Base-by-base conservation (phyloP, 2,797 vertebrate genomes). In the Novumbra hubbsi region DNA sequence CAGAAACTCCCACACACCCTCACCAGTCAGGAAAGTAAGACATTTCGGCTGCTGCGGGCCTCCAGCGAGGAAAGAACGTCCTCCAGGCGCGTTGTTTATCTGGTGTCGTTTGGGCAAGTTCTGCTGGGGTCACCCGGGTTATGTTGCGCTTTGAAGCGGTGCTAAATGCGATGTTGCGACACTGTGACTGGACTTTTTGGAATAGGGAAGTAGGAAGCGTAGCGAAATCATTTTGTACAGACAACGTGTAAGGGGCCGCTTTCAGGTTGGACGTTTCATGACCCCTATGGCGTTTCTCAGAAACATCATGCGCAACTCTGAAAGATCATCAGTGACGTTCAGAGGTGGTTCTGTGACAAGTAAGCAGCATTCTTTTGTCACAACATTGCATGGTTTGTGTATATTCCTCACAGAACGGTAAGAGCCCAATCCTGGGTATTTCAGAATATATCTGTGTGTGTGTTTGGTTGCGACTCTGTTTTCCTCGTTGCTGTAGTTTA, bases 401-500 rank as follows among this genome's bases (percentile, higher is more conserved):
- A 8, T 69, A 48, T 52, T 45, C 41, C 41, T 45, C 41, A 45
- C 41, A 45, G 41, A 45, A 9, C 41, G 12, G 41, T 12, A 12
- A 3, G 41, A 45, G 41, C 41, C 14, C 41, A 45, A 12, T 45
- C 41, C 12, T 45, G 41, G 41, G 41, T 45, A 45, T 45, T 45
- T 45, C 41, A 45, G 41, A 45, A 45, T 9, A 32, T 27, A 21
- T 62, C 38, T 15, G n/a, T 49, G n/a, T 68, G 67, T 49, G 11
- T 49, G n/a, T 66, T 32, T 30, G 45, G 19, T 68, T 74, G 16
- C 48, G 66, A 48, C 75, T 67, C 74, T 74, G 74, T 24, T 73
- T 75, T 66, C 78, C 24, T 60, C 81, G 80, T 81, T 55, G 55
- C 66, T n/a, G 45, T 27, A 28, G 63, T 19, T 72, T 66, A 27